A percentile compares a stretch with the other conserved stretches of the same genome.
These are phyloP conservation scores for Leptonema lineaticorne DNA, from an alignment of 1,140 invertebrate species.

Conservation along the genomic window DNA sequence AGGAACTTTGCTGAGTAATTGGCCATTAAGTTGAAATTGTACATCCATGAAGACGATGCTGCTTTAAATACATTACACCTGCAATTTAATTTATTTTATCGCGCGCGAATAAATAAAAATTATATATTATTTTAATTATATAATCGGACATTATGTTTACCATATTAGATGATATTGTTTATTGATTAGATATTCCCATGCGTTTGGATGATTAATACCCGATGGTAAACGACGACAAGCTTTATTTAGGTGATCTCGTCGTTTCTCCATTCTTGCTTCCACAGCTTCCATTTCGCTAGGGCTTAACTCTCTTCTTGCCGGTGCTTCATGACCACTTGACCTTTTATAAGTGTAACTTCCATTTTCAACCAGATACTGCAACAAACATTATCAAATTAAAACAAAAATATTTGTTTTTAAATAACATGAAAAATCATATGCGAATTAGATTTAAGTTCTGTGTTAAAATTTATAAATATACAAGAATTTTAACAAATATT, in stretches of 20 bases:
- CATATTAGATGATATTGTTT: constrained; percentile 77
- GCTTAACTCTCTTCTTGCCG: constrained; percentile 27
- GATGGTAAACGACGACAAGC: constrained; percentile 40
- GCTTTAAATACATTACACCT: constrained; percentile 85
- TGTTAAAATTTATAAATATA: too few relatives aligned
- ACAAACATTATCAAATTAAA: constrained; percentile 3
- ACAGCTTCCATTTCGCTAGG: constrained; percentile 33
- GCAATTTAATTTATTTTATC: not conserved
- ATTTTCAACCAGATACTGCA: constrained; percentile 37
- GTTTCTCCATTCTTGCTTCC: constrained; percentile 48
- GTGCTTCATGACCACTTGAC: constrained; percentile 5
- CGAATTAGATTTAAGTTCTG: too few relatives aligned
- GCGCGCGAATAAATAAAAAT: too few relatives aligned
- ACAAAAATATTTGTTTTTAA: not conserved
- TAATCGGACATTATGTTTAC: constrained; percentile 42
- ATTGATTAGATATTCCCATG: constrained; percentile 83
- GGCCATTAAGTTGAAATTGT: constrained; percentile 81
- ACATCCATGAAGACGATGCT: constrained; percentile 87
- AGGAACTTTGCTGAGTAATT: constrained; percentile 77
- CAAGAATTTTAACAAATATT: not conserved
- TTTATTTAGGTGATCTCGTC: constrained; percentile 49
- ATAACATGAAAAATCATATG: too few relatives aligned
- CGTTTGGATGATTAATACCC: constrained; percentile 66
- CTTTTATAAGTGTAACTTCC: constrained; percentile 34
- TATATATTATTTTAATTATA: not conserved